Conservation (phyloP, 2,797 vertebrate genomes). For the Lindbergichthys nudifrons region DNA sequence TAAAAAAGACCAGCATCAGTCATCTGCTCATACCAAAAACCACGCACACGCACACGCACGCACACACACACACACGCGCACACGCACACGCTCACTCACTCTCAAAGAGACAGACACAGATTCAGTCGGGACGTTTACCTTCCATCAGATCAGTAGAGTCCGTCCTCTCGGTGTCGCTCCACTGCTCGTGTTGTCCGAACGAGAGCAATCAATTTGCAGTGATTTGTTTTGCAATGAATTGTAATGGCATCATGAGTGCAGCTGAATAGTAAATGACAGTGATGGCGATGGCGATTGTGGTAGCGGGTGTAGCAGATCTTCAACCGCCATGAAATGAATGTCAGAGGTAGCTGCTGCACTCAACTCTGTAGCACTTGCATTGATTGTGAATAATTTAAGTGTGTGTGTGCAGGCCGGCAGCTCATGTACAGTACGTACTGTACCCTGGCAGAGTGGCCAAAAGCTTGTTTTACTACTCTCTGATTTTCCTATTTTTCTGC, state of each 20-base stretch:
- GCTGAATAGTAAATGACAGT: constrained; percentile 46
- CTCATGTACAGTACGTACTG: constrained; percentile 23
- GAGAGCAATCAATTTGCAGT: constrained; percentile 63
- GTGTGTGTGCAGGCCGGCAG: constrained; percentile 18
- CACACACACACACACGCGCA: not conserved
- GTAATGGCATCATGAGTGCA: constrained; percentile 44
- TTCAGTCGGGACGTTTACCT: constrained; percentile 37
- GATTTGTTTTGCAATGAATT: constrained; percentile 63
- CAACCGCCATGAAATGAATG: constrained; percentile 56
- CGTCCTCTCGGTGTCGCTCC: constrained; percentile 24
- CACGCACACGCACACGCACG: not conserved
- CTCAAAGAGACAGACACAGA: not conserved
- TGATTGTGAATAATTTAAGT: constrained; percentile 72
- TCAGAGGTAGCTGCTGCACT: constrained; percentile 56
- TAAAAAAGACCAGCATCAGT: constrained; percentile 63
- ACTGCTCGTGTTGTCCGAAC: constrained; percentile 38
- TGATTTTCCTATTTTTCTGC: not conserved
- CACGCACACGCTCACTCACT: constrained; percentile 5
- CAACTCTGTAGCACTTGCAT: constrained; percentile 57
- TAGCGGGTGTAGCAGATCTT: constrained; percentile 52
- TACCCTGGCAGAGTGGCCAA: constrained; percentile 20
- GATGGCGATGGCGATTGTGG: constrained; percentile 42
- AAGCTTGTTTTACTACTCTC: constrained; percentile 5
- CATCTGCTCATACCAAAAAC: constrained; percentile 52
- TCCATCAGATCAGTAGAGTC: constrained; percentile 24